phyloP scores from a whole-genome alignment of 2,888 invertebrate genomes.

The Tholera decimalis region DNA sequence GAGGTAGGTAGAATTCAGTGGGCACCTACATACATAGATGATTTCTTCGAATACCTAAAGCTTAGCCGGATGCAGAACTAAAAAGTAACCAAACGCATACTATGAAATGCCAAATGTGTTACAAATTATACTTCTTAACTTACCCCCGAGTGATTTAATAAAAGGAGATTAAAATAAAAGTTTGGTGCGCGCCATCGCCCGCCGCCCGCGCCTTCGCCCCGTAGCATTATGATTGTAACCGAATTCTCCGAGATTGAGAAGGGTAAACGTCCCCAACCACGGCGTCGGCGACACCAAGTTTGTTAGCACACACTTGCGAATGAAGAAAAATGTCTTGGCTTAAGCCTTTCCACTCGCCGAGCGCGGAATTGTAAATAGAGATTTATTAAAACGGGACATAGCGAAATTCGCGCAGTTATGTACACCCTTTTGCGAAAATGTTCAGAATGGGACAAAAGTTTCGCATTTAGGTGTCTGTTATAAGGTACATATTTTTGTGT shows the following conservation, averaged over 20 bases:
- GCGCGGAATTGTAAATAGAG: conserved; percentile 89
- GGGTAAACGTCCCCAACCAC: conserved; percentile 78
- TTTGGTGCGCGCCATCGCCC: conserved; percentile 57
- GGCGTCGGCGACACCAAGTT: conserved; percentile 77
- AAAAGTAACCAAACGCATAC: not conserved
- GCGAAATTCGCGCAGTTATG: conserved; percentile 79
- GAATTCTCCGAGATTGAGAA: conserved; percentile 81
- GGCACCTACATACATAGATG: not conserved
- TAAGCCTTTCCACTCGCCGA: conserved; percentile 88
- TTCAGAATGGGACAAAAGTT: conserved; percentile 73
- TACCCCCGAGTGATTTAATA: conserved; percentile 64
- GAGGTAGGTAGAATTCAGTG: not conserved
- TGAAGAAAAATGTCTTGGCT: conserved; percentile 90
- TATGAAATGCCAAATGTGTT: conserved; percentile 3
- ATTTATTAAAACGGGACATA: conserved; percentile 89
- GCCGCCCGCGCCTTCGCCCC: conserved; percentile 24
- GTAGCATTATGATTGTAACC: conserved; percentile 77
- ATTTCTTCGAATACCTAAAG: not conserved
- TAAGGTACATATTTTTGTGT: conserved; percentile 50
- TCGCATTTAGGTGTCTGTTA: conserved; percentile 65
- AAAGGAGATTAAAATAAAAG: conserved; percentile 73
- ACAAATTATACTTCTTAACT: conserved; percentile 17
- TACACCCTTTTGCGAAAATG: conserved; percentile 76
- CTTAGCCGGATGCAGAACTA: not conserved
- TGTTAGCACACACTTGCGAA: conserved; percentile 88